Base-by-base conservation (phyloP, 1,140 invertebrate genomes). In the Kradibia gibbosae region DNA sequence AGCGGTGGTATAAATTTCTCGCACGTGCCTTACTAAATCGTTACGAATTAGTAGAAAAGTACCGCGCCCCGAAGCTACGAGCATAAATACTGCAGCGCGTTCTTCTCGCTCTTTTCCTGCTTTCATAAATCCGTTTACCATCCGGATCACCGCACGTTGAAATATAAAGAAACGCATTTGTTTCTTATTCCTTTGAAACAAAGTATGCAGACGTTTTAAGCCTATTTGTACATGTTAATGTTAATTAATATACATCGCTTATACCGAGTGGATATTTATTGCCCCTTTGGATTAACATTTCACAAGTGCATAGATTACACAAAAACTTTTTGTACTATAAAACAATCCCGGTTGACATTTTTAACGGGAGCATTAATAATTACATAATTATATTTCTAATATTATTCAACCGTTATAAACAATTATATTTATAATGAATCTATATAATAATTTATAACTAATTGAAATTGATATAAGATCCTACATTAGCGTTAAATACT, bases 31-130 rank as follows among this genome's bases (percentile, higher is more conserved):
- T 17, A n/a, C 39, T 60, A 76, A 65, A 62, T 62, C 39, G 57
- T 55, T 31, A 20, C 0, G n/a, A 31, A 77, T 77, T 60, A 42
- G 75, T 77, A 65, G 57, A 77, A 77, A 77, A 77, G 39, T 28
- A 50, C 60, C 42, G 39, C 42, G 75, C 75, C 75, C 75, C 20
- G 17, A 50, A 65, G 75, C 75, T 77, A 77, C 36, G 36, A 39
- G 55, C 34, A 48, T n/a, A 36, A 42, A 60, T 39, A 36, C 53
- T 34, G 5, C 45, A 53, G 45, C 25, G 36, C 67, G 45, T 70
- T 70, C 67, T 45, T 70, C 22, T 70, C 67, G 1, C n/a, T 70
- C 45, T 4, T 42, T 45, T 70, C 67, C 20, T 22, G 20, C 25
- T 34, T 45, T 10, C n/a, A 34, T 70, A 10, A 42, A 70, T 45